phyloP scores from a whole-genome alignment of 2,888 invertebrate genomes.

The Diarsia dahlii region DNA sequence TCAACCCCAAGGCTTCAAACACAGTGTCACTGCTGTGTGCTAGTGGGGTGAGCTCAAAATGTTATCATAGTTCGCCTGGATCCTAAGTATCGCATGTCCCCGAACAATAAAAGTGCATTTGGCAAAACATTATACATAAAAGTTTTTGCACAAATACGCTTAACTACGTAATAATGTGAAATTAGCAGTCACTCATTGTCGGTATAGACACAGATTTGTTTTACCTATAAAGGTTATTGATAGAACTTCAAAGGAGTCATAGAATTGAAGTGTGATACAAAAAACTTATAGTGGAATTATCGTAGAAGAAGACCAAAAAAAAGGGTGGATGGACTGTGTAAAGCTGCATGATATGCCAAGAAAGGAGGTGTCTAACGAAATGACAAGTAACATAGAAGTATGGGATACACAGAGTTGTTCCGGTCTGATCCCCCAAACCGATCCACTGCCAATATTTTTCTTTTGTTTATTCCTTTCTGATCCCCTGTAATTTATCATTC shows the following conservation, averaged over 20 bases:
- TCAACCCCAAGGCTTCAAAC: conserved; percentile 12
- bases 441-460: too few species aligned
- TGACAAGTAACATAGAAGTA: too few species aligned
- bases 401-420: too few species aligned
- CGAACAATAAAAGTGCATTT: conserved; percentile 85
- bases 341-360: too few species aligned
- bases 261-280: not conserved
- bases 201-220: conserved; percentile 20
- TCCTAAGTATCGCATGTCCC: conserved; percentile 85
- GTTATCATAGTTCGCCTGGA: conserved; percentile 79
- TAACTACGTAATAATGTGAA: conserved; percentile 64
- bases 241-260: not conserved
- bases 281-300: not conserved
- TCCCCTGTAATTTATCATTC: too few species aligned
- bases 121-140: conserved; percentile 69
- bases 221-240: conserved; percentile 2
- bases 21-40: conserved; percentile 58
- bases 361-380: too few species aligned
- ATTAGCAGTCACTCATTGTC: conserved; percentile 57
- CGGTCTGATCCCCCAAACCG: too few species aligned
- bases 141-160: conserved; percentile 65
- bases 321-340: too few species aligned
- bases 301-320: too few species aligned
- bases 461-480: too few species aligned
- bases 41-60: conserved; percentile 67